These are phyloP conservation scores for Nesometra sesokonis DNA, from an alignment of 35 echinoderm and acorn worm genomes.

Conservation along the genomic window DNA sequence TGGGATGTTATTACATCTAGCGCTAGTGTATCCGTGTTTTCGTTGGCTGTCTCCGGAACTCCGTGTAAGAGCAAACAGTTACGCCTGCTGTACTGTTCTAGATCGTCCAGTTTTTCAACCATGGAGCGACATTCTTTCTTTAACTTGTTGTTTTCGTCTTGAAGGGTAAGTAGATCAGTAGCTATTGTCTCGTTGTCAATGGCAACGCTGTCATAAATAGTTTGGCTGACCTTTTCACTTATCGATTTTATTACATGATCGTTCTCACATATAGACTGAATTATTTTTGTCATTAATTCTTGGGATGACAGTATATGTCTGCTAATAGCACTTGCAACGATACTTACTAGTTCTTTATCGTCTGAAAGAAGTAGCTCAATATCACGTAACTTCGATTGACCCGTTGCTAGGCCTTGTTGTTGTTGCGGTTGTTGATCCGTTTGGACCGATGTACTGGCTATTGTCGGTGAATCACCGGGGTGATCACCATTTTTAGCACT, in stretches of 20 bases:
- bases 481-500: neutral
- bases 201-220: neutral
- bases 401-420: neutral
- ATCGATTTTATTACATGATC: neutral
- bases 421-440: neutral
- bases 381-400: neutral
- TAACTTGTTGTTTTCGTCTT: neutral
- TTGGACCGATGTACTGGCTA: neutral
- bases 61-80: constrained; percentile 27
- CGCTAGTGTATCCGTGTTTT: constrained; percentile 9
- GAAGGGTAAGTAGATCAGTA: neutral
- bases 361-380: neutral
- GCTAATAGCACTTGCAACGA: neutral
- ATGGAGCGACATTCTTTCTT: neutral
- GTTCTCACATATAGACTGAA: neutral
- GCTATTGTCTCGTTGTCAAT: neutral
- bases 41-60: constrained; percentile 5
- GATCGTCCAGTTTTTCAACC: constrained; percentile 5
- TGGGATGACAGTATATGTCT: neutral
- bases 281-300: neutral
- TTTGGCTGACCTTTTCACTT: neutral
- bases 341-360: neutral
- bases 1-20: neutral
- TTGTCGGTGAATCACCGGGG: neutral
- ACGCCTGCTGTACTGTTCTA: constrained; percentile 26